These are phyloP conservation scores for Uria aalge DNA, from an alignment of 2,113 vertebrate species.

Conservation along the genomic window DNA sequence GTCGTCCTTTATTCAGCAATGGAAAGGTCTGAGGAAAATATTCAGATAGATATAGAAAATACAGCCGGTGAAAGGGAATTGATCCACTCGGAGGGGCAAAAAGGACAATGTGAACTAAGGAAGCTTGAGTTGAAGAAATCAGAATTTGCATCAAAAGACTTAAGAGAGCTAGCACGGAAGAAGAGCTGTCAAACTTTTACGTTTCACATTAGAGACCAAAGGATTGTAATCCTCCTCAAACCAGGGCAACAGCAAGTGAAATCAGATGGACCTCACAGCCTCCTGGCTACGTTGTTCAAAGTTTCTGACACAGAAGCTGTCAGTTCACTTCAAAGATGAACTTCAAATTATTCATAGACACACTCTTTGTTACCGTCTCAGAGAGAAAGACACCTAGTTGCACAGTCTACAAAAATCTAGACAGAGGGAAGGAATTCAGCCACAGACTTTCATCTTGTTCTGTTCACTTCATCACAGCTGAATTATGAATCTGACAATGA, in stretches of 20 bases:
- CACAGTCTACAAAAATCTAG: neutral
- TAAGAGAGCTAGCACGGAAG: neutral
- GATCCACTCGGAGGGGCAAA: neutral
- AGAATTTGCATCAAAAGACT: neutral
- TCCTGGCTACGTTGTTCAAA: neutral
- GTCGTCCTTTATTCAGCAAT: neutral
- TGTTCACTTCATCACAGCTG: neutral
- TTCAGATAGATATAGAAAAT: neutral
- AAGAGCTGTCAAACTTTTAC: neutral
- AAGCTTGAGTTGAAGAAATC: neutral
- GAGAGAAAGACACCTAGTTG: neutral
- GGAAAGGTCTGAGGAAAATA: neutral
- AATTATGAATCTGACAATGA: neutral
- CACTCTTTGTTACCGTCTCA: neutral
- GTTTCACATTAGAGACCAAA: neutral
- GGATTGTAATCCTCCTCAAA: neutral
- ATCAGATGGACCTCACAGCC: neutral
- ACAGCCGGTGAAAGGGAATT: neutral
- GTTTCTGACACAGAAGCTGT: neutral
- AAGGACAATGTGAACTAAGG: neutral
- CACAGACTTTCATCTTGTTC: neutral
- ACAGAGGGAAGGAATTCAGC: neutral
- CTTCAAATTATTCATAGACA: neutral
- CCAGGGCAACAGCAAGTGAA: neutral
- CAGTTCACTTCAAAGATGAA: neutral